Conservation (phyloP, 2,888 invertebrate species). For the Odontocerum albicorne region DNA sequence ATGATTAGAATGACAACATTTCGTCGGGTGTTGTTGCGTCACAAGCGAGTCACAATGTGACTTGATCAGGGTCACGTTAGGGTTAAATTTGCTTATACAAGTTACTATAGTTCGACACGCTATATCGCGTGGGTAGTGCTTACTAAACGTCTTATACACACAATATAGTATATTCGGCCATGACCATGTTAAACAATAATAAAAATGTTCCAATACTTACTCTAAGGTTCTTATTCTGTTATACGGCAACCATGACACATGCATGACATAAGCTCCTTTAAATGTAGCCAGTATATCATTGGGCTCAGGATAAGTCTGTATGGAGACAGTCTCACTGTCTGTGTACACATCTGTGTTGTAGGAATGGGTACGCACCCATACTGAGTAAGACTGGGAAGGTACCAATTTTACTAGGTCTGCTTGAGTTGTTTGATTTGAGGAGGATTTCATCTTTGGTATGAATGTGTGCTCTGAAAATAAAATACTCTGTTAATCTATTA, state of each 20-base stretch:
- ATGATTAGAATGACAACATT: no score
- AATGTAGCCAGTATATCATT: conserved; percentile 61
- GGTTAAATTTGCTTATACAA: no score
- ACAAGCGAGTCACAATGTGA: no score
- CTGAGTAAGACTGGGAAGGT: conserved; percentile 68
- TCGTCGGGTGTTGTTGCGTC: no score
- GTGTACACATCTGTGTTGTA: conserved; percentile 64
- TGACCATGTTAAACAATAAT: neutral
- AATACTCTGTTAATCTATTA: no score
- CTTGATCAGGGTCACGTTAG: no score
- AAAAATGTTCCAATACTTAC: conserved; percentile 20
- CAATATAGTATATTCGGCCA: no score
- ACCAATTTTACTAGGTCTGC: conserved; percentile 61
- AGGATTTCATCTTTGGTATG: conserved; percentile 48
- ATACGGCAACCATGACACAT: conserved; percentile 69
- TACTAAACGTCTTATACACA: no score
- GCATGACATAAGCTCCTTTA: conserved; percentile 62
- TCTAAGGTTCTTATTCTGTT: conserved; percentile 42
- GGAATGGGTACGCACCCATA: conserved; percentile 77
- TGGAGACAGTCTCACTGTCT: conserved; percentile 61
- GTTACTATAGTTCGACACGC: no score
- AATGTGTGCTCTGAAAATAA: conserved; percentile 48
- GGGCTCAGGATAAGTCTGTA: conserved; percentile 74
- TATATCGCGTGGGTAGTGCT: neutral
- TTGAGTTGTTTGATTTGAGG: conserved; percentile 43